Conservation (phyloP, 2,888 invertebrate genomes). For the Thumatha senex region DNA sequence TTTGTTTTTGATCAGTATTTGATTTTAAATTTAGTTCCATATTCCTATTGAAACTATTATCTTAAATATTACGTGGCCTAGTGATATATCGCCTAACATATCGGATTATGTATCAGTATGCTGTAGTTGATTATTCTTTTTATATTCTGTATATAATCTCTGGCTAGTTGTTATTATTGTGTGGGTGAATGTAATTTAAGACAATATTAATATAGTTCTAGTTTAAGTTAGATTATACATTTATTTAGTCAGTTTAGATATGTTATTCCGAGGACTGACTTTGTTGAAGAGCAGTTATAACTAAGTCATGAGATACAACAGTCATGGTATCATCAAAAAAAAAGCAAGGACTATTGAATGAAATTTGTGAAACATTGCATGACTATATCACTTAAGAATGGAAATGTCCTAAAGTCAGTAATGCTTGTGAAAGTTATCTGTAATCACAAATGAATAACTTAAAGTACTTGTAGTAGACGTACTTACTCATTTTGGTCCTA, state of each 20-base stretch:
- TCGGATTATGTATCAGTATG: slow-evolving; percentile 69
- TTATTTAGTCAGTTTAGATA: slow-evolving; percentile 38
- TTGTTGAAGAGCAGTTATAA: too few species aligned
- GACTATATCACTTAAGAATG: too few species aligned
- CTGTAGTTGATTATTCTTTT: slow-evolving; percentile 65
- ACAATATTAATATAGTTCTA: slow-evolving; percentile 72
- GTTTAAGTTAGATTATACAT: slow-evolving; percentile 42
- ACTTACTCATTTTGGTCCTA: too few species aligned
- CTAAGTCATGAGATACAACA: neutral
- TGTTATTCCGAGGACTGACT: slow-evolving; percentile 20
- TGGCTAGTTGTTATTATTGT: slow-evolving; percentile 62
- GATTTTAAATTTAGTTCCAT: neutral
- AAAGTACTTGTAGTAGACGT: too few species aligned
- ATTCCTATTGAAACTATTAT: slow-evolving; percentile 33
- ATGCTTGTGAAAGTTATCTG: too few species aligned
- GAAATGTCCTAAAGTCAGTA: too few species aligned
- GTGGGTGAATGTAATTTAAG: slow-evolving; percentile 69
- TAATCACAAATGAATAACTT: too few species aligned
- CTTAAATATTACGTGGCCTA: slow-evolving; percentile 64
- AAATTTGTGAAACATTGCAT: too few species aligned
- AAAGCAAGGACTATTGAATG: too few species aligned
- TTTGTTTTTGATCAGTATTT: neutral
- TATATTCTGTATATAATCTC: slow-evolving; percentile 60
- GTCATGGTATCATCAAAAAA: too few species aligned
- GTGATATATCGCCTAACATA: slow-evolving; percentile 75